phyloP scores from a whole-genome alignment of 2,113 vertebrate genomes.

The Callionymus lyra region DNA sequence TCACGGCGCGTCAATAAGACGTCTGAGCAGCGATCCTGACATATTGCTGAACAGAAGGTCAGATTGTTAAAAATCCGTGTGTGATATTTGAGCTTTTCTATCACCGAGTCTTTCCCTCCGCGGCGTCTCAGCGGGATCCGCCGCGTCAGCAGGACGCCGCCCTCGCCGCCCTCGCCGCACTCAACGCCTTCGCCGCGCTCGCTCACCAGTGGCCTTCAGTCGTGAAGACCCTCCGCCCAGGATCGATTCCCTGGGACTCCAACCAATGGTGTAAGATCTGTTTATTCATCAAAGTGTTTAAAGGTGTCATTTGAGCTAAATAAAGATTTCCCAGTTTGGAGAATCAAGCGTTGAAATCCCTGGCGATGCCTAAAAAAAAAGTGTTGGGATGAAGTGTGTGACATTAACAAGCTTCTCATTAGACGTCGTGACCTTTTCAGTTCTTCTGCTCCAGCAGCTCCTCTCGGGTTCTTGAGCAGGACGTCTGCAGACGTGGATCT shows the following conservation, averaged over 20 bases:
- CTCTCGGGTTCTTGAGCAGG: no score
- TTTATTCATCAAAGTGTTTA: no score
- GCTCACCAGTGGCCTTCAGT: constrained; percentile 3
- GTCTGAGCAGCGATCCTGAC: neutral
- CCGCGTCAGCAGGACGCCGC: neutral
- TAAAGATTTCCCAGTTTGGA: no score
- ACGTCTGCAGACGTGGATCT: no score
- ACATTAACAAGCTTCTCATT: constrained; percentile 35
- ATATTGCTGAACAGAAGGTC: neutral
- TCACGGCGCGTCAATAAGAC: neutral
- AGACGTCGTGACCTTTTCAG: constrained; percentile 46
- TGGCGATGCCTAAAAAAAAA: constrained; percentile 3
- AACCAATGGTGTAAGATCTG: no score
- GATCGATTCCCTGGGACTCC: no score
- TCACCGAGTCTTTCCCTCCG: neutral
- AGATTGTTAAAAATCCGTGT: neutral
- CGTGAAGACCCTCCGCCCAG: neutral
- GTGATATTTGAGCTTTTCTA: neutral
- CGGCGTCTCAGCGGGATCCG: neutral
- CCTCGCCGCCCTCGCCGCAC: neutral
- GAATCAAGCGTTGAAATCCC: no score
- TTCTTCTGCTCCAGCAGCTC: constrained; percentile 7
- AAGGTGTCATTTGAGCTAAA: no score
- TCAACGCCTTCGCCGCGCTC: neutral
- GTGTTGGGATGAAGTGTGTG: constrained; percentile 12